phyloP scores from a whole-genome alignment of 1,140 invertebrate species.

The Drosophila seguyi region DNA sequence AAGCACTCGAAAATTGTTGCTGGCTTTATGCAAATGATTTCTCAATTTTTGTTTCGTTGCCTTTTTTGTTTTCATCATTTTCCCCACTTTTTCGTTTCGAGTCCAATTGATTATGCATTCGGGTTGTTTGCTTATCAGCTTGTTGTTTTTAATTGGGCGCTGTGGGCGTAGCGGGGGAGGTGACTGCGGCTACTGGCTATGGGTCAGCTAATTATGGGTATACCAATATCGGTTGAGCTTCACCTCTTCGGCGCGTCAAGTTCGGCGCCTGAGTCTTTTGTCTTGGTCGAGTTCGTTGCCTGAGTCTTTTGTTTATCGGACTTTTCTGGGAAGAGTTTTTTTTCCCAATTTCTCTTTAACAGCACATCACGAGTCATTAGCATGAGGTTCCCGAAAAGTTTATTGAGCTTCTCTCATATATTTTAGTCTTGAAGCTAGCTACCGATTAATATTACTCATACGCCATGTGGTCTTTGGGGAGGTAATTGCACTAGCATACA shows the following conservation, averaged over 20 bases:
- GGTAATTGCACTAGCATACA: background rate
- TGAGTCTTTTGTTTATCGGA: constrained; percentile 29
- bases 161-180: constrained; percentile 29
- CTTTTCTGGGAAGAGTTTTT: background rate
- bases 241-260: constrained; percentile 1
- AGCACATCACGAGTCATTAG: constrained; percentile 46
- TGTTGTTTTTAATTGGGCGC: constrained; percentile 63
- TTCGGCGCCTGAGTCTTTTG: constrained; percentile 4
- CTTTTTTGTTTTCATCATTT: constrained; percentile 41
- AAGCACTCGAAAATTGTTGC: constrained; percentile 39
- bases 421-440: background rate
- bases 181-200: constrained; percentile 37
- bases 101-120: constrained; percentile 70
- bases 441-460: constrained; percentile 54
- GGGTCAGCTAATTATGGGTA: constrained; percentile 33
- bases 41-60: constrained; percentile 48
- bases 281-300: constrained; percentile 21
- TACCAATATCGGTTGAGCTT: constrained; percentile 4
- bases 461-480: constrained; percentile 12
- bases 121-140: constrained; percentile 42
- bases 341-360: constrained; percentile 4
- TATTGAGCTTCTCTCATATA: constrained; percentile 47
- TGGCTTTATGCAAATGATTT: constrained; percentile 72
- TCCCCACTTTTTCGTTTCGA: constrained; percentile 15
- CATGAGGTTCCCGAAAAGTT: constrained; percentile 24